Evolutionary conservation across 1,140 invertebrate species (phyloP), one percentile per base, ranked within the genome.

Genomic region (Kradibia gibbosae): DNA sequence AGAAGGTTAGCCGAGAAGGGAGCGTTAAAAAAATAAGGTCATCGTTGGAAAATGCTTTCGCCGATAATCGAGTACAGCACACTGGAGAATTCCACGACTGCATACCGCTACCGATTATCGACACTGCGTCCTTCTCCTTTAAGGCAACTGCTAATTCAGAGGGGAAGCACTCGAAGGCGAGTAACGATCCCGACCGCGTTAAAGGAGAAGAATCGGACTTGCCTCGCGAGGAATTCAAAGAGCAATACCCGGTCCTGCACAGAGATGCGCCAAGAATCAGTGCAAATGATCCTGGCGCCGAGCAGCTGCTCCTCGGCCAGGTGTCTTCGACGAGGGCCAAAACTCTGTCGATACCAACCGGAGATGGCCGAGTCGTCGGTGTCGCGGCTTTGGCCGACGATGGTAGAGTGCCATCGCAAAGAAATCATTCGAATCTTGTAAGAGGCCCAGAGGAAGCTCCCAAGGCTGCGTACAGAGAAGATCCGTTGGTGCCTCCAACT

Each of bases 31-130:
- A 80, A 39, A 86, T 79, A 17, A 87, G 85, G 0, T 73, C 86
- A 5, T 86, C 83, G 0, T 28, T 84, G 39, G 86, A 86, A 39
- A 87, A 85, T 28, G 82, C 85, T 11, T 87, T 87, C 45, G 79
- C 78, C 8, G 82, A 84, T 17, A 81, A 80, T 39, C 60, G 76
- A 15, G 70, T 88, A 8, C 88, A 88, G 65, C 89, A 91, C 15
- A 90, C 89, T 2, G 88, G 90, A 34, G 90, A 91, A 83, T 91
- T 90, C 80, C 89, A 91, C 62, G 90, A 91, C 76, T 87, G 88
- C 67, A 78, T 91, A 10, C 86, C 89, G 3, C 78, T 91, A 45
- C 87, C 89, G 0, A 34, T 67, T 39, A 39, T 67, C 17, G 62
- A 67, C 11, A 22, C 7, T 15, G 2, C 4, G n/a, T 17, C 15